Conservation (phyloP, 92 coral and sea anemone genomes). For the Porites evermanni region DNA sequence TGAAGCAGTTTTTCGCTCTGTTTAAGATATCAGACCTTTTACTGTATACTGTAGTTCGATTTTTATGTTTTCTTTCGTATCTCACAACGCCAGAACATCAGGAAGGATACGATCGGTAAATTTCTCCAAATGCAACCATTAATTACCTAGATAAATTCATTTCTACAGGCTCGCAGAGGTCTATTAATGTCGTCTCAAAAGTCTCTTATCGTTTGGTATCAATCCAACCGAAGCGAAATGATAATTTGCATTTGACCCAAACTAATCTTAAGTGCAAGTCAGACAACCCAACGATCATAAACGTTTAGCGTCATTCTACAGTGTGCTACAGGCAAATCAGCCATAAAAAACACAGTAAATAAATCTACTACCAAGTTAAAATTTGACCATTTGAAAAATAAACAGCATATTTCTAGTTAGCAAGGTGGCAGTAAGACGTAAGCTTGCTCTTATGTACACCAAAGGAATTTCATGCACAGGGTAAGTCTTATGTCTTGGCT, state of each 20-base stretch:
- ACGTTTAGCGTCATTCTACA: not conserved
- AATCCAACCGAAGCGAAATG: slow-evolving; percentile 26
- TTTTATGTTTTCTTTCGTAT: not conserved
- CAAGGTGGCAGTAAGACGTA: not conserved
- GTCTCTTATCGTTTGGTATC: slow-evolving; percentile 6
- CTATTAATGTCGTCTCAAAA: slow-evolving; percentile 15
- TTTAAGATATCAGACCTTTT: not conserved
- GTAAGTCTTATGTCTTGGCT: not conserved
- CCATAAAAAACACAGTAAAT: not conserved
- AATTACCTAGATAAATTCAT: slow-evolving; percentile 14
- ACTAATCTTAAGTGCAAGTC: not conserved
- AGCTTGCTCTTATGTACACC: not conserved
- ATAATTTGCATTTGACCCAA: slow-evolving; percentile 15
- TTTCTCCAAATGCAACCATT: not conserved
- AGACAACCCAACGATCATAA: not conserved
- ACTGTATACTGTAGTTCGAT: not conserved
- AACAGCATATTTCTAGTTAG: not conserved
- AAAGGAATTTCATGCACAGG: slow-evolving; percentile 29
- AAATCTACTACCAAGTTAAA: not conserved
- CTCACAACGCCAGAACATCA: not conserved
- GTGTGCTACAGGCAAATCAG: not conserved
- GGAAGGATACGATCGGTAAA: not conserved
- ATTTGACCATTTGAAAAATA: not conserved
- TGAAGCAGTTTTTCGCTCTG: not conserved
- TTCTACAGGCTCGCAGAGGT: slow-evolving; percentile 12